phyloP scores from a whole-genome alignment of 1,140 invertebrate species.

The Aphelinus certus region DNA sequence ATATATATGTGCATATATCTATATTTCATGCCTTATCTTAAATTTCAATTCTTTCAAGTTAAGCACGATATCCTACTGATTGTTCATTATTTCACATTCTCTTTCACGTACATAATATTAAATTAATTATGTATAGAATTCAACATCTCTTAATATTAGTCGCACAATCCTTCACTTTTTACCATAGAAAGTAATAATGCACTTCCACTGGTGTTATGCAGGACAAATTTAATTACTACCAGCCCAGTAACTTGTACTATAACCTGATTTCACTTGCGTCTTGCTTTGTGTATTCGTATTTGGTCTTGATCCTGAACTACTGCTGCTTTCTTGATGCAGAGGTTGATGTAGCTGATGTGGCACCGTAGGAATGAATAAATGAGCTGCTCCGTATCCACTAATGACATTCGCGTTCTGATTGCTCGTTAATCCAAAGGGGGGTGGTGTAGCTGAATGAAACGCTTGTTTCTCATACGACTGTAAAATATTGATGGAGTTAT shows the following conservation, averaged over 20 bases:
- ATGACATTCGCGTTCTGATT: constrained; percentile 79
- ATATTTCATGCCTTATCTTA: too few species aligned
- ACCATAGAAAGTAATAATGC: constrained; percentile 34
- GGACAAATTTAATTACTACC: constrained; percentile 66
- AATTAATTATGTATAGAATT: constrained; percentile 32
- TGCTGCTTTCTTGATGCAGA: constrained; percentile 76
- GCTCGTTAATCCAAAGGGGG: constrained; percentile 79
- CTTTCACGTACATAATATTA: constrained; percentile 28
- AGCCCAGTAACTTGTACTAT: constrained; percentile 72
- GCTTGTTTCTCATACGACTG: constrained; percentile 87
- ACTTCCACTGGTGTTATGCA: constrained; percentile 18
- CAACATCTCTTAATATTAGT: constrained; percentile 29
- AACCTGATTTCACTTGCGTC: constrained; percentile 74
- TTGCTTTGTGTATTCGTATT: constrained; percentile 76
- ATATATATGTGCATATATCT: too few species aligned
- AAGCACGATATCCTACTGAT: constrained; percentile 2
- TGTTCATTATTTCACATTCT: constrained; percentile 33
- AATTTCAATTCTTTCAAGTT: too few species aligned
- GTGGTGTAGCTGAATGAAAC: constrained; percentile 85
- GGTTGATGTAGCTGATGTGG: constrained; percentile 83
- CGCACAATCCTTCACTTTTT: constrained; percentile 31
- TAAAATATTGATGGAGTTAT: constrained; percentile 42
- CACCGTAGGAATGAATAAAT: constrained; percentile 77
- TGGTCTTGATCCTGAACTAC: constrained; percentile 73
- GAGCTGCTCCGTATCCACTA: constrained; percentile 71